Evolutionary conservation across 2,888 invertebrate genomes (phyloP).

Genomic region (Tuberolachnus salignus): DNA sequence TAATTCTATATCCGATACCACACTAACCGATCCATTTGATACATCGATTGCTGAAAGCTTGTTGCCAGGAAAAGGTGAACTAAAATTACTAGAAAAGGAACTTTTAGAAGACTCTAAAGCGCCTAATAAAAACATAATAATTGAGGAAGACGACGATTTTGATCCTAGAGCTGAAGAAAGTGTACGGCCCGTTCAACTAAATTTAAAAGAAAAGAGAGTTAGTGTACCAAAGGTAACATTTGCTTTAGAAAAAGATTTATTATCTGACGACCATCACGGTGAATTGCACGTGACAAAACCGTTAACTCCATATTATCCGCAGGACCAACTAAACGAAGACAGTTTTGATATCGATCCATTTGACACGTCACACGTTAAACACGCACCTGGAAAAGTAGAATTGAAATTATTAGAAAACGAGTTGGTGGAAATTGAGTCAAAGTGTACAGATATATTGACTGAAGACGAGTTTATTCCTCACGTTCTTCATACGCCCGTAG

Average conservation of each 20-base stretch:
- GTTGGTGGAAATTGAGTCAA: constrained; percentile 60
- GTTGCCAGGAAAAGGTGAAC: constrained; percentile 77
- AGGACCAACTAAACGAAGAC: constrained; percentile 58
- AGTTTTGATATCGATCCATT: constrained; percentile 68
- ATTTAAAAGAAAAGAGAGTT: constrained; percentile 57
- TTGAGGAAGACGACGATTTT: constrained; percentile 75
- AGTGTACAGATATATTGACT: constrained; percentile 63
- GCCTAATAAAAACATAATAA: constrained; percentile 60
- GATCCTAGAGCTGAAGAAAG: constrained; percentile 76
- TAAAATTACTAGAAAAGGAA: constrained; percentile 80
- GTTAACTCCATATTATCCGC: constrained; percentile 79
- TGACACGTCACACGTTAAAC: constrained; percentile 70
- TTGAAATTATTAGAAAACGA: constrained; percentile 68
- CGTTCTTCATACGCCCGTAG: constrained; percentile 60
- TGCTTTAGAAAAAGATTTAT: constrained; percentile 66
- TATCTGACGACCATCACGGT: constrained; percentile 67
- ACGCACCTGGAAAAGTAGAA: constrained; percentile 68
- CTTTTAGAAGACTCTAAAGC: constrained; percentile 64
- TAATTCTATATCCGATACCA: constrained; percentile 64
- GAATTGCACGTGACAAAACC: constrained; percentile 71
- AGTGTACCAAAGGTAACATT: constrained; percentile 60
- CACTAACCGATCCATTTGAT: constrained; percentile 77
- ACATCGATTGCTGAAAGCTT: constrained; percentile 77
- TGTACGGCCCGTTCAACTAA: constrained; percentile 40
- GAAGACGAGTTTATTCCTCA: constrained; percentile 58